These are phyloP conservation scores for Polietes domitor DNA, from an alignment of 2,888 invertebrate genomes.

Conservation along the genomic window DNA sequence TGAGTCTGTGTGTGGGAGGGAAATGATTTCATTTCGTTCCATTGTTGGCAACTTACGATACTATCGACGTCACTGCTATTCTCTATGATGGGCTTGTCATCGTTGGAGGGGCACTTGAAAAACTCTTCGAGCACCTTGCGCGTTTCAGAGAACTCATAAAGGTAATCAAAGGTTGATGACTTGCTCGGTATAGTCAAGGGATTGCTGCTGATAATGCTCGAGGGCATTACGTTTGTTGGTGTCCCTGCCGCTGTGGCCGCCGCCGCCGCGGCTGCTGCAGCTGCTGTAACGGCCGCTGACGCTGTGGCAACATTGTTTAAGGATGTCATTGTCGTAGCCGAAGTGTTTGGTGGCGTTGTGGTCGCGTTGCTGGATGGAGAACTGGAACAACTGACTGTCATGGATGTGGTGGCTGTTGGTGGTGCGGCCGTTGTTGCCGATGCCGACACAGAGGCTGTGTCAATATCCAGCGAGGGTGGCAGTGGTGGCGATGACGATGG, in stretches of 20 bases:
- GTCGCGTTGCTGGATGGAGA: constrained; percentile 32
- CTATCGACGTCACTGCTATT: constrained; percentile 81
- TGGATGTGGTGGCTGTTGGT: constrained; percentile 42
- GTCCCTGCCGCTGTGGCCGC: constrained; percentile 40
- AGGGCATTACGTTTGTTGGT: constrained; percentile 40
- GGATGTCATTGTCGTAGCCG: constrained; percentile 38
- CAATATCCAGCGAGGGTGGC: constrained; percentile 27
- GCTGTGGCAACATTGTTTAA: constrained; percentile 14
- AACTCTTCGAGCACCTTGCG: constrained; percentile 95
- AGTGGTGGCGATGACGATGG: constrained; percentile 43
- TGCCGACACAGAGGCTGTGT: constrained; percentile 7
- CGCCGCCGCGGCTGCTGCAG: constrained; percentile 33
- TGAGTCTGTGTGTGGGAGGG: too few relatives aligned
- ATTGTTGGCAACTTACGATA: constrained; percentile 75
- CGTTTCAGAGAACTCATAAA: constrained; percentile 96
- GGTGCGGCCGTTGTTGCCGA: constrained; percentile 65
- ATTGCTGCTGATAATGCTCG: constrained; percentile 62
- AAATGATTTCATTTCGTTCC: constrained; percentile 12
- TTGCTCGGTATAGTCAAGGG: constrained; percentile 76
- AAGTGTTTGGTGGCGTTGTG: constrained; percentile 58
- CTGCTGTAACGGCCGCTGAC: constrained; percentile 26
- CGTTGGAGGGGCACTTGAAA: constrained; percentile 89
- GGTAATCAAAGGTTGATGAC: constrained; percentile 90
- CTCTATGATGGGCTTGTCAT: constrained; percentile 82
- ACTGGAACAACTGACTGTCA: constrained; percentile 39